phyloP scores from a whole-genome alignment of 2,888 invertebrate genomes.

The Anticlea derivata region DNA sequence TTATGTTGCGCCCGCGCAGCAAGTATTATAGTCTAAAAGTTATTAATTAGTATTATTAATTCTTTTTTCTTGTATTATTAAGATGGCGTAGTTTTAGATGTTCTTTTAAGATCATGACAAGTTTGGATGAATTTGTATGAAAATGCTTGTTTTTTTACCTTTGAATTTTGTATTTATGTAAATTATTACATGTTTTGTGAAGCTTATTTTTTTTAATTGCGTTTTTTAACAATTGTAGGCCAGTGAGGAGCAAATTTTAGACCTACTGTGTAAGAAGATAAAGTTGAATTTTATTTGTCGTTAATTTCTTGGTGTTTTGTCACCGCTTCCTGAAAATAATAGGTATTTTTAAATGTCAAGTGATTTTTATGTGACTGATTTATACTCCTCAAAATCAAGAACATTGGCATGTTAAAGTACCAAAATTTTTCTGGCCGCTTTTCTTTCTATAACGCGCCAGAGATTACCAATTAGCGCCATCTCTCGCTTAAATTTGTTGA shows the following conservation, averaged over 20 bases:
- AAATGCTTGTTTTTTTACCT: slow-evolving; percentile 62
- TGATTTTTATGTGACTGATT: slow-evolving; percentile 33
- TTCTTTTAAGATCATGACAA: slow-evolving; percentile 80
- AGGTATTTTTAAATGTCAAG: slow-evolving; percentile 40
- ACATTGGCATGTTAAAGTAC: too few species aligned
- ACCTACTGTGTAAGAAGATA: slow-evolving; percentile 29
- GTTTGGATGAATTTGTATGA: slow-evolving; percentile 64
- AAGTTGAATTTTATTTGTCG: slow-evolving; percentile 56
- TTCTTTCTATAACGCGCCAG: slow-evolving; percentile 2
- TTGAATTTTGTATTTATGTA: slow-evolving; percentile 60
- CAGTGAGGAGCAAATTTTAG: slow-evolving; percentile 29
- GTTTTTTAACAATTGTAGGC: slow-evolving; percentile 48
- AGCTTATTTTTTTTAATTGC: slow-evolving; percentile 60
- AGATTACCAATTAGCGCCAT: slow-evolving; percentile 4
- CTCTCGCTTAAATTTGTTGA: background rate
- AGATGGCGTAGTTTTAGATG: slow-evolving; percentile 81
- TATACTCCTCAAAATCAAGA: too few species aligned
- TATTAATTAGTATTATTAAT: slow-evolving; percentile 63
- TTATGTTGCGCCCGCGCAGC: slow-evolving; percentile 43
- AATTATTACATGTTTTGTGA: slow-evolving; percentile 62
- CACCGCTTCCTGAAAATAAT: slow-evolving; percentile 55
- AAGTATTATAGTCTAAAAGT: slow-evolving; percentile 68
- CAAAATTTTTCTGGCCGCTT: background rate
- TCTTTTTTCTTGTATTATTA: slow-evolving; percentile 63
- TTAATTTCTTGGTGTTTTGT: slow-evolving; percentile 57